phyloP scores from a whole-genome alignment of 1,140 invertebrate genomes.

The Polyergus mexicanus region DNA sequence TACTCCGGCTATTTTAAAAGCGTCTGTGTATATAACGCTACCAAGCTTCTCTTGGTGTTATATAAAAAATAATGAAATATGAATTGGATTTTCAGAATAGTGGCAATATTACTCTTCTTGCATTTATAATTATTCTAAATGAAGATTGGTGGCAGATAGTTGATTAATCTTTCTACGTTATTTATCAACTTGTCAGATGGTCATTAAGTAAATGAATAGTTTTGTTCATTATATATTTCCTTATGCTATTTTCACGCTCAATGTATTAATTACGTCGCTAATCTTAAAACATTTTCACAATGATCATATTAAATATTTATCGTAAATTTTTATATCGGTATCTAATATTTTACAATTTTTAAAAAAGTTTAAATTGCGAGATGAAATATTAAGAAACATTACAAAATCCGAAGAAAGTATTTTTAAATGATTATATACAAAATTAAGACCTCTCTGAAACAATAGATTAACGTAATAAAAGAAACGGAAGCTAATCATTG shows the following conservation, averaged over 20 bases:
- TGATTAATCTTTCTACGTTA: constrained; percentile 49
- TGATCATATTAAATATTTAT: neutral
- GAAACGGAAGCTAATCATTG: constrained; percentile 7
- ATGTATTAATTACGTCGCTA: constrained; percentile 13
- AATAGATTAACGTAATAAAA: constrained; percentile 43
- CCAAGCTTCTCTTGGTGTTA: constrained; percentile 24
- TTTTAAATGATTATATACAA: constrained; percentile 12
- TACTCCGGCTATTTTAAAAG: neutral
- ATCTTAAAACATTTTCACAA: constrained; percentile 25
- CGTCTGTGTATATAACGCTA: constrained; percentile 17
- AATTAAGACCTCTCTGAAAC: constrained; percentile 13
- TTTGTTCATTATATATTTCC: constrained; percentile 38
- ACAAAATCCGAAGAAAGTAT: neutral
- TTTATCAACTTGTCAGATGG: constrained; percentile 53
- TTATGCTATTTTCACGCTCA: neutral
- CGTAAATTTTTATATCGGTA: neutral
- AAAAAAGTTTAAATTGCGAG: neutral
- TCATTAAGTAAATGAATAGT: constrained; percentile 57
- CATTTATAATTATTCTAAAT: constrained; percentile 60
- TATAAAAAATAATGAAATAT: constrained; percentile 20
- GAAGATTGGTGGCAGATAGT: constrained; percentile 47
- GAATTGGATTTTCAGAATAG: constrained; percentile 40
- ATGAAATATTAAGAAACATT: neutral
- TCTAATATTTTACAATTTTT: constrained; percentile 13
- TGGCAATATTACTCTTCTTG: constrained; percentile 51